Conservation (phyloP, 2,113 vertebrate species). For the Megaleporinus macrocephalus region DNA sequence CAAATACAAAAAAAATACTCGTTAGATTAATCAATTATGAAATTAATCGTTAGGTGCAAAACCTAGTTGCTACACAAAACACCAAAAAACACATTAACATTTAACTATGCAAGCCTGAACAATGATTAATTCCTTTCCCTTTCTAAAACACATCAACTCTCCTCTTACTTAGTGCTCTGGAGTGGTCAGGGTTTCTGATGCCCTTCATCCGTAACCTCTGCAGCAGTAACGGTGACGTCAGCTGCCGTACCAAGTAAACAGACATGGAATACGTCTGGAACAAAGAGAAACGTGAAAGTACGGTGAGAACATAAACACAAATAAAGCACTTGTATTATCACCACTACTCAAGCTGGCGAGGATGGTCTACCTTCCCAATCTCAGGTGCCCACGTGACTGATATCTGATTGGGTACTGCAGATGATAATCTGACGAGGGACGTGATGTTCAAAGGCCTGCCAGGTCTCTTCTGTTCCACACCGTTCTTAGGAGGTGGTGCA, state of each 20-base stretch:
- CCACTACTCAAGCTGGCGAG: neutral
- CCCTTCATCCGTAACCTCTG: conserved; percentile 97
- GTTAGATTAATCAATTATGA: too few relatives aligned
- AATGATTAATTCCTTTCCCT: too few relatives aligned
- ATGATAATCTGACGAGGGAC: conserved; percentile 90
- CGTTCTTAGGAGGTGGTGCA: conserved; percentile 93
- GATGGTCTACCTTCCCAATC: conserved; percentile 88
- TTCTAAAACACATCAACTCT: neutral
- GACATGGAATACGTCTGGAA: conserved; percentile 95
- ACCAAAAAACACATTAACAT: too few relatives aligned
- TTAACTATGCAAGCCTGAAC: neutral
- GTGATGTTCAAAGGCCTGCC: conserved; percentile 95
- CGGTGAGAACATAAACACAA: neutral
- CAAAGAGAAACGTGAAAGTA: conserved; percentile 21
- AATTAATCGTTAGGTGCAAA: too few relatives aligned
- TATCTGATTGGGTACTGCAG: conserved; percentile 97
- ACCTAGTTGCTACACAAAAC: too few relatives aligned
- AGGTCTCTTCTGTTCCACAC: conserved; percentile 94
- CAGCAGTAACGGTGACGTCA: conserved; percentile 92
- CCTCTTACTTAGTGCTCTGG: conserved; percentile 90
- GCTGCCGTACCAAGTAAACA: conserved; percentile 94
- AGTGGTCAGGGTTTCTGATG: conserved; percentile 97
- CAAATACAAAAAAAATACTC: too few relatives aligned
- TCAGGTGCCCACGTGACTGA: conserved; percentile 96
- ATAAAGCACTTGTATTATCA: neutral